Evolutionary conservation across 2,888 invertebrate genomes (phyloP).

Genomic region (Diarsia rubi): DNA sequence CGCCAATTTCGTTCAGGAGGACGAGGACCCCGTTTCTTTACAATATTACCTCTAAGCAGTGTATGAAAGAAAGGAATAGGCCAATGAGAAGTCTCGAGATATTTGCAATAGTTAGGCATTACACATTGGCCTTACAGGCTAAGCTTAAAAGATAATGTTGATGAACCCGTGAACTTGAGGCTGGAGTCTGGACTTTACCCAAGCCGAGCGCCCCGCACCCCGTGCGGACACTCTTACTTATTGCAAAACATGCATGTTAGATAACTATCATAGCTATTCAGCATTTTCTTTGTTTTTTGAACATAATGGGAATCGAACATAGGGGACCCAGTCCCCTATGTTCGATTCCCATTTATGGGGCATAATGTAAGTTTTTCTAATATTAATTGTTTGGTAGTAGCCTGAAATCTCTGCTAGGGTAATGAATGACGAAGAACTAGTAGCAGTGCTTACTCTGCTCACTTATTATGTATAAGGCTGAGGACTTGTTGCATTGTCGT

Average conservation of each 20-base stretch:
- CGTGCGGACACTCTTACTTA: conserved; percentile 7
- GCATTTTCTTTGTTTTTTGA: not conserved
- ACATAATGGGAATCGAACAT: too few relatives aligned
- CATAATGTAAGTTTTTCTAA: not conserved
- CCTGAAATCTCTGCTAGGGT: not conserved
- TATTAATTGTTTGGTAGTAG: not conserved
- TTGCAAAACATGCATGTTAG: not conserved
- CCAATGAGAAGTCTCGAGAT: not conserved
- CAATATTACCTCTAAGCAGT: not conserved
- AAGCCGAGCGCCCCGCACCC: not conserved
- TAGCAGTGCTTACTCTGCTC: not conserved
- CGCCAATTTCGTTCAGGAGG: not conserved
- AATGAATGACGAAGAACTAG: not conserved
- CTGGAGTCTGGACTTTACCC: conserved; percentile 11
- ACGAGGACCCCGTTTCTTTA: not conserved
- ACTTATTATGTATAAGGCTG: not conserved
- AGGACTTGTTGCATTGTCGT: not conserved
- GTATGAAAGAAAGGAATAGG: not conserved
- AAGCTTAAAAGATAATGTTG: not conserved
- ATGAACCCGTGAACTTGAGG: conserved; percentile 9
- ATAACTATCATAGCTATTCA: not conserved
- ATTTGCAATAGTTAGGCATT: not conserved
- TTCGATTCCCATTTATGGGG: not conserved
- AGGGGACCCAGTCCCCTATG: too few relatives aligned
- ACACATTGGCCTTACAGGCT: not conserved